Evolutionary conservation across 2,797 vertebrate species (phyloP).

Genomic region (Lagocephalus sceleratus): DNA sequence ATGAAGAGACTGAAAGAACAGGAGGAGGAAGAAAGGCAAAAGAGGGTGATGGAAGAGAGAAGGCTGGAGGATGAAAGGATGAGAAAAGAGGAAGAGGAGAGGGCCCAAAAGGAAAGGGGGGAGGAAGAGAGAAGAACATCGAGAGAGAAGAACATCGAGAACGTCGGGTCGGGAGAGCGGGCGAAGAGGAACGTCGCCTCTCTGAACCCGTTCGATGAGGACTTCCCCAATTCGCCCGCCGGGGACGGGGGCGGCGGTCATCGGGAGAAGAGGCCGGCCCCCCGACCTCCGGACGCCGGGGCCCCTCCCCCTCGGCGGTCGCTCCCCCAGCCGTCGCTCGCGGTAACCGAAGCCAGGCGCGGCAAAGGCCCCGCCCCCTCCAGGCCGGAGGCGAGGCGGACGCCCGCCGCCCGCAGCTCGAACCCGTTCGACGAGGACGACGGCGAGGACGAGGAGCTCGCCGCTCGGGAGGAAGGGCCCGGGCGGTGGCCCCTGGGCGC

Average conservation of each 20-base stretch:
- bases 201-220: constrained; percentile 57
- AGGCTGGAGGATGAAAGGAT: constrained; percentile 7
- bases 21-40: constrained; percentile 4
- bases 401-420: constrained; percentile 9
- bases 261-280: constrained; percentile 60
- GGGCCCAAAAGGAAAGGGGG: neutral
- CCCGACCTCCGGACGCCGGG: constrained; percentile 65
- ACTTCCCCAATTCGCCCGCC: too few relatives aligned
- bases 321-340: constrained; percentile 21
- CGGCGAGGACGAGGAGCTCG: constrained; percentile 29
- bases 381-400: constrained; percentile 27
- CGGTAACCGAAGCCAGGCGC: constrained; percentile 19
- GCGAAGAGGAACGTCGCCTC: constrained; percentile 14
- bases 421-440: constrained; percentile 70
- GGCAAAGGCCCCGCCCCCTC: constrained; percentile 62
- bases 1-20: neutral
- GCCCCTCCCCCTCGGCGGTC: too few relatives aligned
- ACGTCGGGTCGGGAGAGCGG: neutral
- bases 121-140: constrained; percentile 11
- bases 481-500: constrained; percentile 5
- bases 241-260: constrained; percentile 24
- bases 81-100: neutral
- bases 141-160: neutral
- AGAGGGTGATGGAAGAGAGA: constrained; percentile 9
- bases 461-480: constrained; percentile 6